These are phyloP conservation scores for Alexandromys fortis DNA, from an alignment of 2,113 vertebrate species.

Conservation along the genomic window DNA sequence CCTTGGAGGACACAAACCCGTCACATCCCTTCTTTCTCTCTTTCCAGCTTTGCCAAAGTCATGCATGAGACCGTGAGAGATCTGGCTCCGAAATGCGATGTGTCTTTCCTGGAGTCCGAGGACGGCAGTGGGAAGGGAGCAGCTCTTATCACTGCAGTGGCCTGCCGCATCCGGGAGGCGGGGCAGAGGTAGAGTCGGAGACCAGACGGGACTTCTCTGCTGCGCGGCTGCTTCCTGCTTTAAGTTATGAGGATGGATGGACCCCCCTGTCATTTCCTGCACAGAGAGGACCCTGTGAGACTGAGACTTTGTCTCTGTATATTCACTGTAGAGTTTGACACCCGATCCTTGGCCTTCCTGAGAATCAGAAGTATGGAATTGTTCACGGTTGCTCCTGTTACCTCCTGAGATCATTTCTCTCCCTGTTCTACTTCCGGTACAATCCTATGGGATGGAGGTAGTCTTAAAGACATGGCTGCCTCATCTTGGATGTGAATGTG, in stretches of 20 bases:
- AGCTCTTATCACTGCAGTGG: conserved; percentile 96
- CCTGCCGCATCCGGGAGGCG: conserved; percentile 91
- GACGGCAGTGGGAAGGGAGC: conserved; percentile 98
- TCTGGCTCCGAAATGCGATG: conserved; percentile 93
- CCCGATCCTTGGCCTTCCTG: background rate
- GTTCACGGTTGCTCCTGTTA: background rate
- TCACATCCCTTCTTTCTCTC: background rate
- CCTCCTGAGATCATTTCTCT: background rate
- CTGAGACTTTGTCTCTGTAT: background rate
- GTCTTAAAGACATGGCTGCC: background rate
- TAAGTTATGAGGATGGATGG: conserved; percentile 73
- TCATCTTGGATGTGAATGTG: background rate
- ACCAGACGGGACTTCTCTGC: background rate
- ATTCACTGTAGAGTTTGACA: background rate
- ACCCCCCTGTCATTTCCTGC: conserved; percentile 63
- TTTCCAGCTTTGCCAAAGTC: conserved; percentile 91
- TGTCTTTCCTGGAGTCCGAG: conserved; percentile 95
- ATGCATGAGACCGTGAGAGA: conserved; percentile 92
- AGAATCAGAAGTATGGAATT: conserved; percentile 32
- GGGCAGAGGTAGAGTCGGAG: conserved; percentile 85
- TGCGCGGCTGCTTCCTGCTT: background rate
- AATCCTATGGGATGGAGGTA: background rate
- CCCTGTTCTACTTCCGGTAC: background rate
- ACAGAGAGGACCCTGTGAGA: background rate
- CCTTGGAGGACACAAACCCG: background rate